Conservation (phyloP, 92 coral and sea anemone genomes). For the Desmophyllum pertusum region DNA sequence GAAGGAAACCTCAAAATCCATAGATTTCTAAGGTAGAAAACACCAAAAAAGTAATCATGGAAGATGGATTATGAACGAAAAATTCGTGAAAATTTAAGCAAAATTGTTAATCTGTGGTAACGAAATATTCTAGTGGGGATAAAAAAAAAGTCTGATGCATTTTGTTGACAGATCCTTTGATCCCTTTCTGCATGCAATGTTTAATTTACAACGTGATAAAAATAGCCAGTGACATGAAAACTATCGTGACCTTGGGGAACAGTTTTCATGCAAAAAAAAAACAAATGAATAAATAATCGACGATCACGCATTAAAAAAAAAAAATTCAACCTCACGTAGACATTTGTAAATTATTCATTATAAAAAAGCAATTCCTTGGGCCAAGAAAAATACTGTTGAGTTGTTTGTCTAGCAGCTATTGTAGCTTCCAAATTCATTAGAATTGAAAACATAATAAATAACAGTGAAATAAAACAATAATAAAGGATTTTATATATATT, state of each 20-base stretch:
- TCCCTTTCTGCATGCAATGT: not conserved
- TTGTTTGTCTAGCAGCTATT: not conserved
- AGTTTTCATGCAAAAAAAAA: not conserved
- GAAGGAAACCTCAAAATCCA: not conserved
- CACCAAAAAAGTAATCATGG: not conserved
- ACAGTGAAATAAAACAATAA: no score
- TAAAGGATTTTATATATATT: no score
- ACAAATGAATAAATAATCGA: constrained; percentile 10
- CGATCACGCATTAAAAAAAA: not conserved
- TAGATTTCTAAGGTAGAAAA: not conserved
- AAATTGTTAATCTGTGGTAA: no score
- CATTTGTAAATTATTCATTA: not conserved
- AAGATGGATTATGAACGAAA: not conserved
- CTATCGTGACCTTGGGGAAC: not conserved
- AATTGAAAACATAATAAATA: not conserved
- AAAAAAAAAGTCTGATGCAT: no score
- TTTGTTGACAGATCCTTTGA: not conserved
- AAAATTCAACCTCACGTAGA: not conserved
- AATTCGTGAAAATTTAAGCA: no score
- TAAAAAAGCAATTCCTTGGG: not conserved
- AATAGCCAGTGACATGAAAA: constrained; percentile 21
- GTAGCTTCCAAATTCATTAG: not conserved
- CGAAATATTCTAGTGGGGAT: no score
- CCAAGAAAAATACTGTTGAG: not conserved
- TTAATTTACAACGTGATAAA: not conserved